A percentile compares a stretch with the other conserved stretches of the same genome.
Conservation (phyloP, 64 coral and sea anemone species). For the Orbicella faveolata region DNA sequence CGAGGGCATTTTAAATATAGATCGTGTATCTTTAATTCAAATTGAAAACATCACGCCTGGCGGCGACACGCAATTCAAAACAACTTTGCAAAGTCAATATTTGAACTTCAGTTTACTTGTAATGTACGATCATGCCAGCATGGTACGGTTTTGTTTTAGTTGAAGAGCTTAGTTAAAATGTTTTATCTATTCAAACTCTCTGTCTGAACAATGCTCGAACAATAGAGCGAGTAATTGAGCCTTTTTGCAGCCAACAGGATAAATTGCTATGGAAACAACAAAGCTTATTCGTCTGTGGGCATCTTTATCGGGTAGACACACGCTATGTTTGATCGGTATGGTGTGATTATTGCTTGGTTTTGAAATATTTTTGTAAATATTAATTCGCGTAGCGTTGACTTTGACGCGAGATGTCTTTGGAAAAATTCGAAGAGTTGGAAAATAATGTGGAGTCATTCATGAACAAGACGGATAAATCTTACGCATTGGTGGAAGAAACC, state of each 20-base stretch:
- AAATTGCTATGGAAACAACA: slow-evolving; percentile 42
- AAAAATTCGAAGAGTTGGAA: background rate
- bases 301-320: background rate
- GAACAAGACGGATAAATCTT: background rate
- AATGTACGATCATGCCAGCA: background rate
- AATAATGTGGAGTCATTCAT: background rate
- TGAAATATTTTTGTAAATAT: slow-evolving; percentile 23
- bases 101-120: slow-evolving; percentile 1
- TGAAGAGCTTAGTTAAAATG: background rate
- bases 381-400: background rate
- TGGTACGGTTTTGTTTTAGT: background rate
- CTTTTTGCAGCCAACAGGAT: slow-evolving; percentile 5
- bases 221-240: background rate
- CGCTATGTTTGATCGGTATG: slow-evolving; percentile 5
- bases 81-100: slow-evolving; percentile 7
- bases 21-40: background rate
- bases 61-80: background rate
- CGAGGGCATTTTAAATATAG: background rate
- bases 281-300: background rate
- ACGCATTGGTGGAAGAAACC: slow-evolving; percentile 2
- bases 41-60: background rate
- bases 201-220: background rate
- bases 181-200: background rate
- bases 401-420: slow-evolving; percentile 14
- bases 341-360: background rate